Base-by-base conservation (phyloP, 2,113 vertebrate species). In the Acrocephalus arundinaceus region DNA sequence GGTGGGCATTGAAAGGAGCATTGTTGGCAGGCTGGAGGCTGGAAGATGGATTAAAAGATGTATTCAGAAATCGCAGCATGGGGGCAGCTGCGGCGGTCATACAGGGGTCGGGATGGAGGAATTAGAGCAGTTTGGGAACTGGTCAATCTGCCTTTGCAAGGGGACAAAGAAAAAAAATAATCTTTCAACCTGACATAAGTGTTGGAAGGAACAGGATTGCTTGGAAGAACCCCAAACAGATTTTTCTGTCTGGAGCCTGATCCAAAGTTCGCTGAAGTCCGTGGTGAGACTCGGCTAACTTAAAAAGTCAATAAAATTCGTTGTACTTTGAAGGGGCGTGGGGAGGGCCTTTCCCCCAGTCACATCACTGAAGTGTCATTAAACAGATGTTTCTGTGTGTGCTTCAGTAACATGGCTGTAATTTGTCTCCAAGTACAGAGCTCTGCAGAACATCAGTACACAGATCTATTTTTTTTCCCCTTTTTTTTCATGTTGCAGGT, bases 1-100 rank as follows among this genome's bases (percentile, higher is more conserved):
- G 87, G 12, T 76, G 92, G 85, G 71, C 74, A 25, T 23, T 93
- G 90, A 95, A 95, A 96, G 94, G 68, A 63, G 93, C 91, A 37
- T 89, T 95, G 91, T 90, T 87, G 91, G 6, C 3, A 9, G 61
- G 83, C 72, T 71, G 76, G 18, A 7, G 59, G 35, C 70, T 48
- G 88, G 18, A 43, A 57, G 79, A 78, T 74, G 81, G 58, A 62
- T 58, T 93, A 83, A 77, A 57, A 96, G 94, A 87, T 92, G 87
- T 49, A 77, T 91, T 96, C 90, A 94, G 90, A 31, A 58, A 59
- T 86, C 89, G 5, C 95, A 90, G 91, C 82, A 31, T 91, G 90
- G 90, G 81, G 85, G 88, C 74, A 78, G 86, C 93, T 79, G 91
- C 20, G 61, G 79, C 48, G n/a, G 21, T 72, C 74, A 28, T 6